Evolutionary conservation across 2,888 invertebrate genomes (phyloP), one percentile per base, ranked within the genome.

Genomic region (Patella ulyssiponensis): DNA sequence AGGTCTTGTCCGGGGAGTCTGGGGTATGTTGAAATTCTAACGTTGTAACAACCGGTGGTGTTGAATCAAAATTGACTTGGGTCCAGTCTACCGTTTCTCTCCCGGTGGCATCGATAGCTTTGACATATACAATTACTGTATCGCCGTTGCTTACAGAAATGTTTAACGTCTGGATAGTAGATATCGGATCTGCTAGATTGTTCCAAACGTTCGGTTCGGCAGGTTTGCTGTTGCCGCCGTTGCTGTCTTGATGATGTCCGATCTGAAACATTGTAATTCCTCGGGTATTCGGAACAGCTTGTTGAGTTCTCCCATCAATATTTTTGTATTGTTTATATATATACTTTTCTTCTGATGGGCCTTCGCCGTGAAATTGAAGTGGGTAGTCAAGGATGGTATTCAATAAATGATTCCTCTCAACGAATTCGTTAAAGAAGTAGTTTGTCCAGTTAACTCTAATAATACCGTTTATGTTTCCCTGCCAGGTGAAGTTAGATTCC

Each of bases 401-500:
- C 14, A 85, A 74, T 17, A 83, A 75, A 3, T 78, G 54, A 4
- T 77, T 78, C 4, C 82, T 76, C n/a, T 80, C 79, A n/a, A 83
- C 83, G 14, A 83, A 20, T 53, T 77, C 52, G 73, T 86, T 86
- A 14, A 71, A 33, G 73, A 86, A 85, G 33, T 81, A 79, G 1
- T 76, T 76, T 17, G 56, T 53, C 86, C 85, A 86, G 1, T 70
- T 69, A 11, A 86, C 76, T 0, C 7, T 71, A 14, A 86, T 73
- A 4, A 17, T 14, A 1, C 75, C 74, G 15, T 70, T 14, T 27
- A 71, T 56, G 27, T 79, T 74, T 1, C 79, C 72, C 69, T 85
- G 85, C 85, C 85, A 87, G 9, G 76, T 77, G 71, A 80, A 85
- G 51, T 80, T 78, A 11, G 82, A 82, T 12, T 80, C 80, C 14